Conservation (phyloP, 2,797 vertebrate species). For the Bovichtus diacanthus region DNA sequence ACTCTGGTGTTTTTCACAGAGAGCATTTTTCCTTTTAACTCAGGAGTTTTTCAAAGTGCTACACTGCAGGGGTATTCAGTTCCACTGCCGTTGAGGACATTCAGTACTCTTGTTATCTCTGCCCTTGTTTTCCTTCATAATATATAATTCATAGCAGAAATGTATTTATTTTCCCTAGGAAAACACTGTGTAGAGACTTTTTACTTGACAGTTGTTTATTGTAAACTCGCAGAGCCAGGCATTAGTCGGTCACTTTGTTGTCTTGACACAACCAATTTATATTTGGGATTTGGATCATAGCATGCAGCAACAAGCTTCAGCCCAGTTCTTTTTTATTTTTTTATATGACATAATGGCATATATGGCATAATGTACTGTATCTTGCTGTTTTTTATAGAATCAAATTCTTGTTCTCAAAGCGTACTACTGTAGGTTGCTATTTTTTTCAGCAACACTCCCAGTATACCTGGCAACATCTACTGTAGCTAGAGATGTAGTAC, state of each 20-base stretch:
- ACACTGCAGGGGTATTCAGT: constrained; percentile 52
- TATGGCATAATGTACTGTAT: not conserved
- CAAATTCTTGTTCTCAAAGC: not conserved
- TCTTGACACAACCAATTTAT: not conserved
- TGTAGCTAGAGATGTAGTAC: not conserved
- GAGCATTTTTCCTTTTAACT: constrained; percentile 41
- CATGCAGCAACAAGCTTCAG: not conserved
- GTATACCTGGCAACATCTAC: not conserved
- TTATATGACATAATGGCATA: not conserved
- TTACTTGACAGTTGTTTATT: not conserved
- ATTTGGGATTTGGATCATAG: not conserved
- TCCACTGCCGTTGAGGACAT: constrained; percentile 32
- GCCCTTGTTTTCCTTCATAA: not conserved
- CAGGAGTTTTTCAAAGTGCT: constrained; percentile 45
- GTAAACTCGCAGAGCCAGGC: not conserved
- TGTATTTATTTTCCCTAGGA: not conserved
- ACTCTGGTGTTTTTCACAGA: constrained; percentile 44
- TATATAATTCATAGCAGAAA: no score
- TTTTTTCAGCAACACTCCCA: not conserved
- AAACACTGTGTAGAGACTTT: not conserved
- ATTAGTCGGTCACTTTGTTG: not conserved
- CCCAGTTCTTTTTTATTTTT: not conserved
- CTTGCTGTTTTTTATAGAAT: not conserved
- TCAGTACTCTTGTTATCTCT: not conserved
- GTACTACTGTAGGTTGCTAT: not conserved